phyloP scores from a whole-genome alignment of 1,140 invertebrate genomes.

The Listronotus oregonensis region DNA sequence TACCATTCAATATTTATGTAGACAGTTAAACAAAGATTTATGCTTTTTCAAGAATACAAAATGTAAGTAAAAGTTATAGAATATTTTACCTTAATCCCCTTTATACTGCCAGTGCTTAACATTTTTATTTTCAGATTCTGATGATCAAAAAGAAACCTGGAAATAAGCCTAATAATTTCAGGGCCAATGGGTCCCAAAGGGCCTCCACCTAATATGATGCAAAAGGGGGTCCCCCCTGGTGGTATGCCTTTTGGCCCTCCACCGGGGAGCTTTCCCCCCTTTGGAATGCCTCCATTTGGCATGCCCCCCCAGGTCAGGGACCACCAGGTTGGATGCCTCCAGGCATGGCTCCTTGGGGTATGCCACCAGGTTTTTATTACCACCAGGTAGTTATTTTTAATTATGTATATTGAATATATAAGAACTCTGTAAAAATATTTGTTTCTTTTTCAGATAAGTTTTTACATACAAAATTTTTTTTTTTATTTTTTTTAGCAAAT shows the following conservation, averaged over 20 bases:
- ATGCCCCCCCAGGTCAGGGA: slow-evolving; percentile 66
- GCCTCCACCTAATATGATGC: slow-evolving; percentile 12
- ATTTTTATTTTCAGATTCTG: slow-evolving; percentile 24
- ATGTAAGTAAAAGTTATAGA: too few species aligned
- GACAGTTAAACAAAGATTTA: too few species aligned
- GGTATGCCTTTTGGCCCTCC: slow-evolving; percentile 65
- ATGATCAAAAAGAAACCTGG: slow-evolving; percentile 21
- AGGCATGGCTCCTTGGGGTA: slow-evolving; percentile 60
- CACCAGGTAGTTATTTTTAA: slow-evolving; percentile 50
- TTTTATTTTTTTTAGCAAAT: slow-evolving; percentile 49
- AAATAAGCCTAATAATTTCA: neutral
- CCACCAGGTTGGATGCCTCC: slow-evolving; percentile 50
- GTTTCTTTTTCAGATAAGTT: neutral
- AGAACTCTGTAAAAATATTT: too few species aligned
- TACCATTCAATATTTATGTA: too few species aligned
- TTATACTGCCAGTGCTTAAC: neutral
- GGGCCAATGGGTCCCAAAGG: slow-evolving; percentile 2
- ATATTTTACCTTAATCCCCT: too few species aligned
- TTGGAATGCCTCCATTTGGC: slow-evolving; percentile 67
- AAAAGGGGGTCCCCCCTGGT: slow-evolving; percentile 34
- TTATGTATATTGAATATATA: too few species aligned
- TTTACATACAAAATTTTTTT: slow-evolving; percentile 11
- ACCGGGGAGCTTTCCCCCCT: slow-evolving; percentile 58
- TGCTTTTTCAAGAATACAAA: too few species aligned
- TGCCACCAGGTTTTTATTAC: slow-evolving; percentile 62